A percentile compares a stretch with the other conserved stretches of the same genome.
Conservation (phyloP, 2,113 vertebrate genomes). For the Oxyruncus cristatus region DNA sequence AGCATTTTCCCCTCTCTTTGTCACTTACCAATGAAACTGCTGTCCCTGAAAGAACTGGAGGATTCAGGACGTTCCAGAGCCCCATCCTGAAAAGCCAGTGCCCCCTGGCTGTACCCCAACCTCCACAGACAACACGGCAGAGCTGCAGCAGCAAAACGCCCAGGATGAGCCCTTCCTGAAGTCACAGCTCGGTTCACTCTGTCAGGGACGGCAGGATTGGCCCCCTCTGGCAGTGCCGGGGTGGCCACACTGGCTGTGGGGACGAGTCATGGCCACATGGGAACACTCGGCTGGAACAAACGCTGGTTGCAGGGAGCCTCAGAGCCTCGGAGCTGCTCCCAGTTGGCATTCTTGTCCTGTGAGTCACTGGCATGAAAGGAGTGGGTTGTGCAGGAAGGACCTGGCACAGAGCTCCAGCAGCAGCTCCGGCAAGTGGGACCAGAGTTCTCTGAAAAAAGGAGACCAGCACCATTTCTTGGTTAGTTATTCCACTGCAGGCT, state of each 20-base stretch:
- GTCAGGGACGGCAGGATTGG: neutral
- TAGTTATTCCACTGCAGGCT: neutral
- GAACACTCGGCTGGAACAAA: neutral
- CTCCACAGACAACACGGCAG: accelerated
- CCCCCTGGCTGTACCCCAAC: neutral
- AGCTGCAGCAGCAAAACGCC: neutral
- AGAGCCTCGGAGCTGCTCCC: neutral
- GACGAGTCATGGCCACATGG: neutral
- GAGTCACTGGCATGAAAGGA: slow-evolving; percentile 25
- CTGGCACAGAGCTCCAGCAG: neutral
- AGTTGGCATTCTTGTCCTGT: neutral
- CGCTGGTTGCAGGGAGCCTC: accelerated
- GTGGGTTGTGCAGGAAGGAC: neutral
- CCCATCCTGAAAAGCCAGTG: accelerated
- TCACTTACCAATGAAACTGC: accelerated
- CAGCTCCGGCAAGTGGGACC: accelerated
- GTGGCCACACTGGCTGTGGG: neutral
- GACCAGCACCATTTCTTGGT: neutral
- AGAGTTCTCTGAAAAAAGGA: neutral
- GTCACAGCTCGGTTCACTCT: accelerated
- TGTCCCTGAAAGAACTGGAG: accelerated
- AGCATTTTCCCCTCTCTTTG: accelerated
- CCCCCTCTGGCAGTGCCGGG: neutral
- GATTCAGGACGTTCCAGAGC: accelerated
- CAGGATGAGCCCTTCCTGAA: neutral